Evolutionary conservation across 1,140 invertebrate species (phyloP), one percentile per base, ranked within the genome.

Genomic region (Habropoda laboriosa): DNA sequence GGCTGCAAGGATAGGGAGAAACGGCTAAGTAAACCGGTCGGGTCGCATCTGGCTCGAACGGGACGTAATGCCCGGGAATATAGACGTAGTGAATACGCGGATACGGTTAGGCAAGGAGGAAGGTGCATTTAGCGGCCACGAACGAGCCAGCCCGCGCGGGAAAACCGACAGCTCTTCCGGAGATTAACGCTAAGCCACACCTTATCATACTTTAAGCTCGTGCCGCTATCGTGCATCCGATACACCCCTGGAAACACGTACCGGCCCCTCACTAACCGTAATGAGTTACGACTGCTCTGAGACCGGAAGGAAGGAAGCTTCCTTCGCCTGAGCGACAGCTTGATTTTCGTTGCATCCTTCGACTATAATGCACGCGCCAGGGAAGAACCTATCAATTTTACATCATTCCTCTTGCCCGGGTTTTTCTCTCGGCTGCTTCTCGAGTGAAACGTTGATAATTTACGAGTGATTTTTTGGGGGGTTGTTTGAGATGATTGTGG

Each of bases 201-300:
- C 88, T 90, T 90, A 90, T 89, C 88, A 88, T 88, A 85, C 82
- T 84, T 89, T 86, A 89, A 89, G 87, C 88, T 53, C 64, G 83
- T 72, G 78, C 83, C 89, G 89, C 85, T 67, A 79, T 66, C 78
- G 80, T 40, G 76, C 75, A 61, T 86, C 79, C 82, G 82, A 86
- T 86, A 88, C 78, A 86, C 73, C 74, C 75, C 76, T 73, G 78
- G 42, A 30, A 81, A 81, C 79, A 60, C 45, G 70, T 74, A 51
- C 42, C 38, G 24, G 8, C 10, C 27, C n/a, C 49, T 7, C 24
- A 27, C 47, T 51, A 47, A 35, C 38, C 24, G 79, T 80, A 80
- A 80, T 80, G 79, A 80, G 72, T 80, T 76, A 80, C 61, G 79
- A 76, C 63, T 74, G 61, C 35, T 58, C 12, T 38, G 61, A 61